These are phyloP conservation scores for Myotis davidii DNA, from an alignment of 2,113 vertebrate species.

Conservation along the genomic window DNA sequence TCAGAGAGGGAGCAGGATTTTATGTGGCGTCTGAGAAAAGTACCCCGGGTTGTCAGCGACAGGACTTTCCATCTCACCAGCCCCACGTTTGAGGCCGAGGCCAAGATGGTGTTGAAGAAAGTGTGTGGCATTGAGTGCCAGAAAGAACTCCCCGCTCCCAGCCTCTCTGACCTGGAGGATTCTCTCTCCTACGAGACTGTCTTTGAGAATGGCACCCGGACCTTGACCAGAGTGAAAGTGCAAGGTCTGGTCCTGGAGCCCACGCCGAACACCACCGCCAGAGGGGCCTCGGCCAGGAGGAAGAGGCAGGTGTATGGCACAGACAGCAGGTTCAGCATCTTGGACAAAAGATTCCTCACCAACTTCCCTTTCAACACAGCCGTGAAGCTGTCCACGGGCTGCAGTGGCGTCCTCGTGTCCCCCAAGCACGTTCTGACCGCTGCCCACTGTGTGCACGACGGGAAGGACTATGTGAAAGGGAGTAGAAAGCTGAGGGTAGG, in stretches of 20 bases:
- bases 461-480: constrained; percentile 92
- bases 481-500: constrained; percentile 93
- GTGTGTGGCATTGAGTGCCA: constrained; percentile 96
- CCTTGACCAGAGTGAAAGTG: constrained; percentile 90
- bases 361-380: constrained; percentile 95
- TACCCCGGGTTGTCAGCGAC: constrained; percentile 90
- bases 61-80: constrained; percentile 90
- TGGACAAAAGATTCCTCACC: constrained; percentile 92
- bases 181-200: constrained; percentile 94
- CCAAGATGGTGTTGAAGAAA: constrained; percentile 82
- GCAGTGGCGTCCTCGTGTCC: constrained; percentile 95
- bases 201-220: constrained; percentile 95
- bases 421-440: constrained; percentile 95
- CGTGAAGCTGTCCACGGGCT: constrained; percentile 96
- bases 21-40: constrained; percentile 91
- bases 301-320: constrained; percentile 94
- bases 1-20: constrained; percentile 87
- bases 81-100: constrained; percentile 90
- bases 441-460: constrained; percentile 95
- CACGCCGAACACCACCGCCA: background rate
- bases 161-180: constrained; percentile 90
- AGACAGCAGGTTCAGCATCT: constrained; percentile 96
- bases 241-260: constrained; percentile 81
- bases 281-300: constrained; percentile 72
- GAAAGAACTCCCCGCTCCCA: constrained; percentile 86